These are phyloP conservation scores for Ciconia nigra DNA, from an alignment of 2,797 vertebrate genomes.

Conservation along the genomic window DNA sequence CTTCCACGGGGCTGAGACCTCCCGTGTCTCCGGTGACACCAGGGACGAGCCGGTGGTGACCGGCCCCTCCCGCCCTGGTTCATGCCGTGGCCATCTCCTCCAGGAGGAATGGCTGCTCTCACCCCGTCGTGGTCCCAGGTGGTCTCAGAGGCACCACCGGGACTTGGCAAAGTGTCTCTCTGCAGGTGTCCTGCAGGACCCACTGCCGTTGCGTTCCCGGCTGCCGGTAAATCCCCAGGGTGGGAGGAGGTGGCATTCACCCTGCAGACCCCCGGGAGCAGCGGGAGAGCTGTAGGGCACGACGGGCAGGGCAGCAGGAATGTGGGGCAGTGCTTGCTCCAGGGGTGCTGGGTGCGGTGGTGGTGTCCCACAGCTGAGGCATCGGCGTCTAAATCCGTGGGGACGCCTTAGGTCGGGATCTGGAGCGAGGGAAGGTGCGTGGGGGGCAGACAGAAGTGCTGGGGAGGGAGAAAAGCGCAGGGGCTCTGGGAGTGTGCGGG, in stretches of 20 bases:
- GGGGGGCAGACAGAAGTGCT: neutral
- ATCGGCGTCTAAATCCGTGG: rapidly evolving
- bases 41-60: neutral
- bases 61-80: neutral
- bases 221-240: neutral
- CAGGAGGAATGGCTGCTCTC: neutral
- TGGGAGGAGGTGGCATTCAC: neutral
- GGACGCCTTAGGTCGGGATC: neutral
- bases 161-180: neutral
- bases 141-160: neutral
- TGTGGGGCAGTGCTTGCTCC: neutral
- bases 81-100: neutral
- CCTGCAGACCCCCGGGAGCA: neutral
- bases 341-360: neutral
- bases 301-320: neutral
- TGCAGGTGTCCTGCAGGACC: neutral
- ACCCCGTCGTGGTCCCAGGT: rapidly evolving
- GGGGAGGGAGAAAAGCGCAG: neutral
- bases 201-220: rapidly evolving
- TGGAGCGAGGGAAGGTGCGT: neutral
- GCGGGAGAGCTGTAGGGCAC: neutral
- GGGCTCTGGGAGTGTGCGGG: rapidly evolving
- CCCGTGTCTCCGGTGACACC: neutral
- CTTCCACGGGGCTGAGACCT: no score
- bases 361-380: neutral